phyloP scores from a whole-genome alignment of 1,140 invertebrate genomes.

The Phenacoccus solenopsis region DNA sequence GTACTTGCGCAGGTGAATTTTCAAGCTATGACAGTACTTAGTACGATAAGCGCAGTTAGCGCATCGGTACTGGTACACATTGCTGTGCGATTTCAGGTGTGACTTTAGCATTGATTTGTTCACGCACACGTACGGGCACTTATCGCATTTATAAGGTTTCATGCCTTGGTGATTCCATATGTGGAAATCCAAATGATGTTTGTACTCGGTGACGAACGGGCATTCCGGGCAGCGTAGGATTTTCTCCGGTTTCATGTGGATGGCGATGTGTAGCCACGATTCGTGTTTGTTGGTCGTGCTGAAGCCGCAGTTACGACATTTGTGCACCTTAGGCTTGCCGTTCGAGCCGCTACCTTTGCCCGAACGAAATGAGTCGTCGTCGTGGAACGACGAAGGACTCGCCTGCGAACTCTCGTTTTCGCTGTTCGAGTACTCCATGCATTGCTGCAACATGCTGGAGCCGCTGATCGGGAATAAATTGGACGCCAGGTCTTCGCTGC shows the following conservation, averaged over 20 bases:
- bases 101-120: slow-evolving; percentile 99
- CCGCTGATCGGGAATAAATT: slow-evolving; percentile 8
- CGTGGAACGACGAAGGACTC: background rate
- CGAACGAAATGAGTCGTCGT: background rate
- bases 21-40: slow-evolving; percentile 96
- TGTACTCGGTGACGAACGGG: slow-evolving; percentile 96
- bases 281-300: slow-evolving; percentile 74
- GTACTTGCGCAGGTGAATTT: slow-evolving; percentile 89
- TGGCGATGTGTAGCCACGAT: slow-evolving; percentile 82
- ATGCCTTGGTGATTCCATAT: slow-evolving; percentile 87
- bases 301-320: slow-evolving; percentile 82
- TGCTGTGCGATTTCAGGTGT: slow-evolving; percentile 96
- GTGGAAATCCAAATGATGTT: slow-evolving; percentile 97
- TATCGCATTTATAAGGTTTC: slow-evolving; percentile 91
- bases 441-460: background rate
- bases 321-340: slow-evolving; percentile 21
- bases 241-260: slow-evolving; percentile 87
- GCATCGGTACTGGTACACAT: slow-evolving; percentile 92
- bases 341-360: background rate
- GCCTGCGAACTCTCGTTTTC: background rate
- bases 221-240: slow-evolving; percentile 82
- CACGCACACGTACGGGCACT: slow-evolving; percentile 87
- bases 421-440: background rate
- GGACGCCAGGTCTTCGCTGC: background rate
- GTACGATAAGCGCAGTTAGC: slow-evolving; percentile 91